Percentiles rank a stretch among this genome's conserved stretches.
Conservation (phyloP, 2,113 vertebrate species). For the Grantiella picta region DNA sequence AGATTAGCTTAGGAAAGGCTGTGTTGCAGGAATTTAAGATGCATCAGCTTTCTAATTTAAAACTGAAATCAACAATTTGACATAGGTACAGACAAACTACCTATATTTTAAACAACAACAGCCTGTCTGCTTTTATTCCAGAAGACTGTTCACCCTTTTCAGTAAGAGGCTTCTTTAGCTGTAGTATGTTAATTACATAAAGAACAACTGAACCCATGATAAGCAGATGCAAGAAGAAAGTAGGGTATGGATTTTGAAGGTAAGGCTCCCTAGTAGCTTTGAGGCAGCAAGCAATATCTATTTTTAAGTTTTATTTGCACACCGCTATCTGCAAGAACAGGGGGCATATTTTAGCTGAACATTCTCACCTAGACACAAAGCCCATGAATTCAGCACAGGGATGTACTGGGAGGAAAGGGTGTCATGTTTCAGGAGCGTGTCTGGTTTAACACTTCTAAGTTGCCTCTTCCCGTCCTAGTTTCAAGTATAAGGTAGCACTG, state of each 20-base stretch:
- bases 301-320: neutral
- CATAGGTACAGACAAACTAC: neutral
- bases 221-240: neutral
- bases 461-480: neutral
- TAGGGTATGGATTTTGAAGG: neutral
- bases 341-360: neutral
- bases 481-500: neutral
- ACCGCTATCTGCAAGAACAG: neutral
- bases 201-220: neutral
- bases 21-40: neutral
- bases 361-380: neutral
- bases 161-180: neutral
- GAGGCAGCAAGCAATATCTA: neutral
- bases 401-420: neutral
- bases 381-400: neutral
- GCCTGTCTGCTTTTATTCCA: neutral
- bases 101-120: neutral
- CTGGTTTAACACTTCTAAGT: neutral
- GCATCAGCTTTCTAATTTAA: neutral
- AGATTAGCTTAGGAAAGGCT: neutral
- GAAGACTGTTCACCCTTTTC: neutral
- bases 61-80: neutral
- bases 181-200: neutral
- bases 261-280: neutral
- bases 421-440: neutral